A percentile compares a stretch with the other conserved stretches of the same genome.
Evolutionary conservation across 2,113 vertebrate genomes (phyloP).

Genomic region (Scopus umbretta): DNA sequence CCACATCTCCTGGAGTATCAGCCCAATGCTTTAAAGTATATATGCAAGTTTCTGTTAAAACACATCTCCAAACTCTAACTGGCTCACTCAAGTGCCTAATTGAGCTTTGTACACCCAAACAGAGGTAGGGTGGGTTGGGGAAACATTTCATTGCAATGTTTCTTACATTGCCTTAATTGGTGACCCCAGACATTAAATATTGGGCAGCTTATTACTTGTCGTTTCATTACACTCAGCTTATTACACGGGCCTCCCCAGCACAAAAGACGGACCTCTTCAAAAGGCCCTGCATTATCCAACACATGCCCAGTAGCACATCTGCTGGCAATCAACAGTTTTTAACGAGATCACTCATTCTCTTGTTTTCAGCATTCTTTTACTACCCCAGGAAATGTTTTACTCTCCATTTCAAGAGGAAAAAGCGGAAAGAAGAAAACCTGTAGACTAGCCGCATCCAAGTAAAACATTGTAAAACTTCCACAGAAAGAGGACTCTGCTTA

Average conservation of each 20-base stretch:
- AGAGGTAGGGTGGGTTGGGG: neutral
- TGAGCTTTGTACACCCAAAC: neutral
- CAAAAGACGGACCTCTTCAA: neutral
- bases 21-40: neutral
- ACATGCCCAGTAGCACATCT: neutral
- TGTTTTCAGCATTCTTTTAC: neutral
- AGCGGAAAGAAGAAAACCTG: neutral
- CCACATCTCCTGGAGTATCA: neutral
- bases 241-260: neutral
- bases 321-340: slow-evolving; percentile 11
- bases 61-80: neutral
- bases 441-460: neutral
- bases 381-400: neutral
- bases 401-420: slow-evolving; percentile 12
- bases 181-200: neutral
- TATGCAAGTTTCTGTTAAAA: neutral
- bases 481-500: neutral
- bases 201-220: neutral
- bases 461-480: neutral
- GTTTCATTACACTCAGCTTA: neutral
- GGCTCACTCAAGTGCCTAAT: neutral
- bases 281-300: neutral
- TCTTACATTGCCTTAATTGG: neutral
- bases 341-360: neutral
- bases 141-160: neutral